Evolutionary conservation across 2,888 invertebrate species (phyloP), one percentile per base, ranked within the genome.

Genomic region (Cepaea hortensis): DNA sequence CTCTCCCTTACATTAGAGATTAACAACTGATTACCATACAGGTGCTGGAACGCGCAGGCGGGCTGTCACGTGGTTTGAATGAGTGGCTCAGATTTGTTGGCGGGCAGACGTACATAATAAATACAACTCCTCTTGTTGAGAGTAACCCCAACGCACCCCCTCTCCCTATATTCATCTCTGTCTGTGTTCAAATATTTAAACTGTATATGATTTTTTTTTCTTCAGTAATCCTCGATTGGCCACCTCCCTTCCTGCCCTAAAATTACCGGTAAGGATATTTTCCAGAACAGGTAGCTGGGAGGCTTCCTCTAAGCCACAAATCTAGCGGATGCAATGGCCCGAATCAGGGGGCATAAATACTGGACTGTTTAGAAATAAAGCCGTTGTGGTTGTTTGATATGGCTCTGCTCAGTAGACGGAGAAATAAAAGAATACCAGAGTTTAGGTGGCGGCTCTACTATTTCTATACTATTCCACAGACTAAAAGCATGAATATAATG

Each of bases 21-120:
- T 85, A 79, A 85, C 85, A 83, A 55, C 84, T 88, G 84, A 88
- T 88, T 88, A 86, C 73, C 88, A 88, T 88, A 88, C 88, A 88
- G 88, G 88, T 88, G 88, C 86, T 65, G 77, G 77, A 72, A 73
- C 83, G 61, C 48, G 73, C 83, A 70, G 83, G 18, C 83, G 73
- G 13, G 15, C 73, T 61, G 72, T 83, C 83, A 83, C 73, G 83
- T 83, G 83, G 55, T 48, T 65, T 18, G 50, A 73, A 83, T 83
- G 83, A 73, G 73, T 70, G 81, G 81, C 46, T 68, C 48, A 61
- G 73, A 73, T 83, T 83, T 83, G 83, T 83, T 83, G 73, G 73
- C 83, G 73, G 23, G 81, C 48, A 3, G 18, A 9, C 11, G 11
- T 50, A 68, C 35, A 73, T 73, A 61, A 73, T 83, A 61, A 73